A percentile compares a stretch with the other conserved stretches of the same genome.
These are phyloP conservation scores for Mamestra configurata DNA, from an alignment of 1,140 invertebrate genomes.

Conservation along the genomic window DNA sequence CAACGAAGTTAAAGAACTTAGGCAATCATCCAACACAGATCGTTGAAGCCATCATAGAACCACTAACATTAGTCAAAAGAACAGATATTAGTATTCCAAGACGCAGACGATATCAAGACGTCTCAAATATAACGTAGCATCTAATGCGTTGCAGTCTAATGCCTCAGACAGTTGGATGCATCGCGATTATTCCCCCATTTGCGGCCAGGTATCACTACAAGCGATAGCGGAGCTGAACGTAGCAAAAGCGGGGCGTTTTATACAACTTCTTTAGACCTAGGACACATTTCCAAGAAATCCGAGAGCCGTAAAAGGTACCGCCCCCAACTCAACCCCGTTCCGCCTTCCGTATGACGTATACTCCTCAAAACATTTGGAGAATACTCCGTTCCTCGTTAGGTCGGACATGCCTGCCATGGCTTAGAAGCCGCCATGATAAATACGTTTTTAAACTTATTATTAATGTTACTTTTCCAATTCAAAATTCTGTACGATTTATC, in stretches of 20 bases:
- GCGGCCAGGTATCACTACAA: background rate
- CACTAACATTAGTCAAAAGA: conserved; percentile 17
- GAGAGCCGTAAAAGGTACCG: background rate
- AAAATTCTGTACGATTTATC: conserved; percentile 47
- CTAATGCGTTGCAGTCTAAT: conserved; percentile 45
- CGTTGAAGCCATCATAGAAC: background rate
- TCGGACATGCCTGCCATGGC: conserved; percentile 64
- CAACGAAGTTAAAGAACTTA: background rate
- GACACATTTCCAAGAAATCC: background rate
- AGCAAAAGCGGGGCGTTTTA: background rate
- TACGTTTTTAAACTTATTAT: conserved; percentile 52
- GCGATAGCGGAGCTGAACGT: background rate
- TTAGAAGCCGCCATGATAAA: conserved; percentile 31
- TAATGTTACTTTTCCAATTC: conserved; percentile 46
- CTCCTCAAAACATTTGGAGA: conserved; percentile 68
- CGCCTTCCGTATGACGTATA: conserved; percentile 1
- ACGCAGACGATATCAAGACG: conserved; percentile 16
- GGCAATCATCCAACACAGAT: background rate
- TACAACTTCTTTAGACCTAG: background rate
- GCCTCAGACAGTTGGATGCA: conserved; percentile 63
- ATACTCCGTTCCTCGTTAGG: conserved; percentile 69
- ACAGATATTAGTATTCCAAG: conserved; percentile 25
- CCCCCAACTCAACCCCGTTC: background rate
- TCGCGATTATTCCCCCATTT: conserved; percentile 81
- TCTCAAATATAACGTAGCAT: conserved; percentile 36